Evolutionary conservation across 2,797 vertebrate species (phyloP).

Genomic region (Hozukius guyotensis): DNA sequence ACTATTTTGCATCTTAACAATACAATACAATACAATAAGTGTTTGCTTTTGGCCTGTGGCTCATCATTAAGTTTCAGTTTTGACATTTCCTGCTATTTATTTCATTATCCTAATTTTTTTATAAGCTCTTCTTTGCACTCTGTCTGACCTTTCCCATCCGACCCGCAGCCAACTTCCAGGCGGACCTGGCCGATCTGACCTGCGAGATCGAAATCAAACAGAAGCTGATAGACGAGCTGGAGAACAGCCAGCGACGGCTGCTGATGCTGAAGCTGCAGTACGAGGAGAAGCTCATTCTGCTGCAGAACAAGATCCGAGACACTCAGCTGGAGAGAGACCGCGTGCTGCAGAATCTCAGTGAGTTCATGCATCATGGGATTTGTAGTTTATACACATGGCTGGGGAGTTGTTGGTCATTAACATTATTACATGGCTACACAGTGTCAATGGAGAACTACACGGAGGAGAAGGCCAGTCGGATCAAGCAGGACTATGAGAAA

Average conservation of each 20-base stretch:
- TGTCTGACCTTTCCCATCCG: not conserved
- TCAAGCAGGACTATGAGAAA: slow-evolving; percentile 96
- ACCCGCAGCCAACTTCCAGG: slow-evolving; percentile 89
- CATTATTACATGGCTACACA: slow-evolving; percentile 48
- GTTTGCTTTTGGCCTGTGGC: no score
- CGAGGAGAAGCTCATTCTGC: slow-evolving; percentile 94
- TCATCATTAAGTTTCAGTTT: no score
- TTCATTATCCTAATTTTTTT: not conserved
- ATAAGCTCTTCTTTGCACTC: not conserved
- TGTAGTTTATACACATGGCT: not conserved
- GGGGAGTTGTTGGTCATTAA: not conserved
- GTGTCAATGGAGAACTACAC: slow-evolving; percentile 99
- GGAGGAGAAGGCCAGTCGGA: slow-evolving; percentile 93
- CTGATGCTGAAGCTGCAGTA: slow-evolving; percentile 96
- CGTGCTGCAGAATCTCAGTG: slow-evolving; percentile 97
- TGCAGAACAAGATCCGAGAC: slow-evolving; percentile 98
- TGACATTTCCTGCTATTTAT: not conserved
- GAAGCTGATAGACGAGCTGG: slow-evolving; percentile 97
- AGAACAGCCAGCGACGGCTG: slow-evolving; percentile 95
- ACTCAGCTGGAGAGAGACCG: slow-evolving; percentile 97
- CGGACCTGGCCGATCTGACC: slow-evolving; percentile 94
- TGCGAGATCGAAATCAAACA: slow-evolving; percentile 99
- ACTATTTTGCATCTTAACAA: no score
- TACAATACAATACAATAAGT: no score
- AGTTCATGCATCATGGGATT: slow-evolving; percentile 61